Base-by-base conservation (phyloP, 2,113 vertebrate genomes). In the Triplophysa dalaica region DNA sequence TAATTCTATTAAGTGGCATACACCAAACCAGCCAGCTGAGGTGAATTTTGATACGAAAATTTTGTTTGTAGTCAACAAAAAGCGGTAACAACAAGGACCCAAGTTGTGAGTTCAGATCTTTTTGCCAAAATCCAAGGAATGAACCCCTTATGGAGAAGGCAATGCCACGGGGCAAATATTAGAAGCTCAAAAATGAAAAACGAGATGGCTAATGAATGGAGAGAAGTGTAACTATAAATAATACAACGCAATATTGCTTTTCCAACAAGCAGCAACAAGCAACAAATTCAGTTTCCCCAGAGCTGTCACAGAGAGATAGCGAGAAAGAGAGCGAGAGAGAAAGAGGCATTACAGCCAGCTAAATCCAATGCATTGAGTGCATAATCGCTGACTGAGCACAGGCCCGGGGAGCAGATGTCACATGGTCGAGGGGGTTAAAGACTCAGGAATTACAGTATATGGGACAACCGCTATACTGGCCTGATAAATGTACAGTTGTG, bases 351-450 rank as follows among this genome's bases (percentile, higher is more conserved):
- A 94, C 87, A 85, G 80, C 48, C 77, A 84, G 83, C 88, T 92
- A 93, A 93, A 93, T 91, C 91, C 90, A 81, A 90, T 90, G 87
- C 89, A 87, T 82, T 88, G 90, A 90, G 88, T 90, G 89, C 89
- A 86, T 93, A 92, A 93, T 93, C 89, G 79, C 88, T 85, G 87
- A 88, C 88, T 83, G 84, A 88, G 89, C 85, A 80, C 85, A 79
- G 87, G 80, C 81, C 80, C 22, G 54, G 75, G 81, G 84, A 93
- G 90, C 92, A 92, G 92, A 92, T 92, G 91, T 92, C 90, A 91
- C 91, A 93, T 91, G 87, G 91, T 90, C 86, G 61, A 58, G 81
- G 78, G 89, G 87, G 89, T 83, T 52, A 85, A 89, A 88, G 87
- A 80, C 90, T 86, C 86, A 86, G 87, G 87, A 91, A 92, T 90